phyloP scores from a whole-genome alignment of 2,113 vertebrate species.

The Percopsis transmontana region DNA sequence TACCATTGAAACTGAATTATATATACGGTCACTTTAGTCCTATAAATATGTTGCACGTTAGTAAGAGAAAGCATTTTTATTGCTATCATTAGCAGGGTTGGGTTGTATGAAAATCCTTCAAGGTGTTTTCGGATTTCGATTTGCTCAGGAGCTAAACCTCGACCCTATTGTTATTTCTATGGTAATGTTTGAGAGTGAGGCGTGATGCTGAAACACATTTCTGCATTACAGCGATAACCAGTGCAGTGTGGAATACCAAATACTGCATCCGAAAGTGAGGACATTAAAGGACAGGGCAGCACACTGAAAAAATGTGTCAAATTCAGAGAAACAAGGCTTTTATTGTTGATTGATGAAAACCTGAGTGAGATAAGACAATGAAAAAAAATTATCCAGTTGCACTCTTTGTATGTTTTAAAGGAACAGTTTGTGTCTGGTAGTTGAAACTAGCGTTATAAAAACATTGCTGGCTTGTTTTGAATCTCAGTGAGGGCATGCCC shows the following conservation, averaged over 20 bases:
- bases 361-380: no score
- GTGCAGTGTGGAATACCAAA: conserved; percentile 64
- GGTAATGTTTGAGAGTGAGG: conserved; percentile 64
- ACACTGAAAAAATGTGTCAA: not conserved
- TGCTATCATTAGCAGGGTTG: conserved; percentile 36
- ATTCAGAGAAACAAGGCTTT: conserved; percentile 21
- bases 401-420: no score
- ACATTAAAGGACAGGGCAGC: conserved; percentile 48
- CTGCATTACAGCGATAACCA: conserved; percentile 57
- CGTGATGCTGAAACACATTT: conserved; percentile 66
- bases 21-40: conserved; percentile 57
- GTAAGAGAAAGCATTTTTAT: conserved; percentile 52
- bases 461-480: no score
- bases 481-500: no score
- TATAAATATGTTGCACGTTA: conserved; percentile 45
- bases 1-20: conserved; percentile 58
- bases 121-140: conserved; percentile 36
- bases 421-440: no score
- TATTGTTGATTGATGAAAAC: no score
- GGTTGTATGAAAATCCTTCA: conserved; percentile 35
- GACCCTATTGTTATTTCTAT: conserved; percentile 67
- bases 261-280: conserved; percentile 57
- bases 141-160: conserved; percentile 46
- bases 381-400: no score
- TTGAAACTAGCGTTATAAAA: no score